These are phyloP conservation scores for Stramonita haemastoma DNA, from an alignment of 2,888 invertebrate species.

Conservation along the genomic window DNA sequence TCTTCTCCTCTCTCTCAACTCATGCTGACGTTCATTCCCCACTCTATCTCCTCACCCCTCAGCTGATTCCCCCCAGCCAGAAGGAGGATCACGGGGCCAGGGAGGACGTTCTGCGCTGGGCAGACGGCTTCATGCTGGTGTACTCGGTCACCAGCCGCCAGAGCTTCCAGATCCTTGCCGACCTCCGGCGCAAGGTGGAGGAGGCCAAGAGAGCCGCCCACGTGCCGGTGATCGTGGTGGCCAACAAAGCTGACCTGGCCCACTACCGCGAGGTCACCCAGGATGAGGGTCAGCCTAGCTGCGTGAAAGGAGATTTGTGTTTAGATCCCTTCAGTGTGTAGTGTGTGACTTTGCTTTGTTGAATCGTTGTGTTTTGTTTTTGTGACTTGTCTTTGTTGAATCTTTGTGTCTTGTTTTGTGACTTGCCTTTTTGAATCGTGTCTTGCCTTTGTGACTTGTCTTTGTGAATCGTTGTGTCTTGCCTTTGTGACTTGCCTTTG, in stretches of 20 bases:
- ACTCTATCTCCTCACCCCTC: background rate
- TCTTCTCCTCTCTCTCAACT: background rate
- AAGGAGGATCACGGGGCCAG: constrained; percentile 68
- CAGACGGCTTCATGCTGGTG: constrained; percentile 71
- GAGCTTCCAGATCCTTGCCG: constrained; percentile 65
- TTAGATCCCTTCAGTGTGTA: too few species aligned
- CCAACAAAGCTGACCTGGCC: constrained; percentile 72
- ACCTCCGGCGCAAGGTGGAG: constrained; percentile 65
- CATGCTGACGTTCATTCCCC: background rate
- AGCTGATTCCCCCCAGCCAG: constrained; percentile 45
- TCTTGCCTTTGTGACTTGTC: too few species aligned
- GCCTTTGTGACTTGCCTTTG: too few species aligned
- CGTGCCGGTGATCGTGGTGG: constrained; percentile 70
- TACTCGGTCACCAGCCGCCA: constrained; percentile 70
- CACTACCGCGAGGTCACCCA: constrained; percentile 70
- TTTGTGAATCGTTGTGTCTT: too few species aligned
- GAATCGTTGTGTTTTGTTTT: too few species aligned
- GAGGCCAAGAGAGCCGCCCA: constrained; percentile 65
- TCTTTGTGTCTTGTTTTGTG: too few species aligned
- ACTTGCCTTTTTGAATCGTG: too few species aligned
- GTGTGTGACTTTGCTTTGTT: too few species aligned
- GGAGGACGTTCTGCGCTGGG: constrained; percentile 73
- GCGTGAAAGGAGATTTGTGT: background rate
- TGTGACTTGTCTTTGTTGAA: too few species aligned
- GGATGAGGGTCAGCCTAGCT: constrained; percentile 63